phyloP scores from a whole-genome alignment of 2,888 invertebrate genomes.

The Heliconius erato region DNA sequence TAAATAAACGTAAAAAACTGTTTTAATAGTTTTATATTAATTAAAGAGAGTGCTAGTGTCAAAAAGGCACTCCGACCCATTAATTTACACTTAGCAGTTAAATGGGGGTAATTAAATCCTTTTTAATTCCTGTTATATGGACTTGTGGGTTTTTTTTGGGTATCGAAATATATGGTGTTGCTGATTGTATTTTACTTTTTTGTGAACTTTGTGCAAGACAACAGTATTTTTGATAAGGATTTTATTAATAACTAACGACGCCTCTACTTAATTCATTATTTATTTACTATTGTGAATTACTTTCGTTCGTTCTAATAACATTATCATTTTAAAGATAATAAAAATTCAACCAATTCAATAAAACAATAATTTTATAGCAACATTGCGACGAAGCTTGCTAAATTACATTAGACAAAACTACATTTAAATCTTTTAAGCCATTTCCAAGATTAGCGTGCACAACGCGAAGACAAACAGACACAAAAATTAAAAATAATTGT shows the following conservation, averaged over 20 bases:
- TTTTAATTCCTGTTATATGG: not conserved
- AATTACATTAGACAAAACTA: too few relatives aligned
- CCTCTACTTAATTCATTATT: too few relatives aligned
- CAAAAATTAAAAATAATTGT: too few relatives aligned
- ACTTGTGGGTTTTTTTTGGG: not conserved
- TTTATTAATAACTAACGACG: not conserved
- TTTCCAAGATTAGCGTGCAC: too few relatives aligned
- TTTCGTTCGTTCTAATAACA: too few relatives aligned
- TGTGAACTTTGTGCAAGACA: not conserved
- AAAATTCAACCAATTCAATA: too few relatives aligned
- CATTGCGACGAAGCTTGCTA: too few relatives aligned
- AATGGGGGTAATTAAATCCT: not conserved
- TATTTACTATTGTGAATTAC: too few relatives aligned
- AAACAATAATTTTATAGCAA: too few relatives aligned
- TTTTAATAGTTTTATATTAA: not conserved
- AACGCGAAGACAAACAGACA: too few relatives aligned
- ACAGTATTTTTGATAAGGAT: not conserved
- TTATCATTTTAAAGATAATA: too few relatives aligned
- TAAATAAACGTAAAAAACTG: not conserved
- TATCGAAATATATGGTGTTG: not conserved
- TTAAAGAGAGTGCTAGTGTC: conserved; percentile 9
- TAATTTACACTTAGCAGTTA: not conserved
- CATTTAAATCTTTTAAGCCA: too few relatives aligned
- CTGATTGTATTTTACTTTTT: not conserved
- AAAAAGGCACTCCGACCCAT: not conserved